A percentile compares a stretch with the other conserved stretches of the same genome.
phyloP scores from a whole-genome alignment of 2,888 invertebrate genomes.

The Cheilosia vulpina region DNA sequence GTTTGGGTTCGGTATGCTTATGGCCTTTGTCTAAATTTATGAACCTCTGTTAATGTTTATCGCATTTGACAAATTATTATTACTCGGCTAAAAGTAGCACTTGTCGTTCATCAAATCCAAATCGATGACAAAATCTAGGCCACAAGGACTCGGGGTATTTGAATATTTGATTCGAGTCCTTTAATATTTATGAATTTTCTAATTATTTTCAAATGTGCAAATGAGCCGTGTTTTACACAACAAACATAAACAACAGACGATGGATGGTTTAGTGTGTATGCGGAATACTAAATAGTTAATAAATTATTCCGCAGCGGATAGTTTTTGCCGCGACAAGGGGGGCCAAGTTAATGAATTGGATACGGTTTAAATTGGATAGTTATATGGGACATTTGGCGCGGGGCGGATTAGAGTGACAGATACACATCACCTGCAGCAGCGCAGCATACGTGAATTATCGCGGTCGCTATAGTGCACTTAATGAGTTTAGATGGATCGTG shows the following conservation, averaged over 20 bases:
- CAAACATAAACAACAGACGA: conserved; percentile 49
- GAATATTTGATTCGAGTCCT: conserved; percentile 66
- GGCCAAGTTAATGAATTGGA: conserved; percentile 69
- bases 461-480: conserved; percentile 9
- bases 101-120: conserved; percentile 41
- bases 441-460: background rate
- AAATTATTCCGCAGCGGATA: conserved; percentile 63
- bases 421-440: conserved; percentile 11
- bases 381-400: background rate
- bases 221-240: conserved; percentile 47
- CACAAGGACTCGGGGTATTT: conserved; percentile 44
- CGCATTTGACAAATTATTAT: conserved; percentile 71
- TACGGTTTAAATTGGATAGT: conserved; percentile 39
- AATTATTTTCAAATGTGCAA: conserved; percentile 71
- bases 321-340: conserved; percentile 45
- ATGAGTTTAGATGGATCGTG: conserved; percentile 17
- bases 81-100: conserved; percentile 22
- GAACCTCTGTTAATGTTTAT: conserved; percentile 63
- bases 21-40: conserved; percentile 39
- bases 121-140: conserved; percentile 56
- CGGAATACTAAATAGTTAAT: conserved; percentile 69
- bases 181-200: conserved; percentile 73
- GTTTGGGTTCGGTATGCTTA: conserved; percentile 4
- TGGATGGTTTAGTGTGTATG: conserved; percentile 26
- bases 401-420: conserved; percentile 1